These are phyloP conservation scores for Synanthedon andrenaeformis DNA, from an alignment of 2,888 invertebrate species.

Conservation along the genomic window DNA sequence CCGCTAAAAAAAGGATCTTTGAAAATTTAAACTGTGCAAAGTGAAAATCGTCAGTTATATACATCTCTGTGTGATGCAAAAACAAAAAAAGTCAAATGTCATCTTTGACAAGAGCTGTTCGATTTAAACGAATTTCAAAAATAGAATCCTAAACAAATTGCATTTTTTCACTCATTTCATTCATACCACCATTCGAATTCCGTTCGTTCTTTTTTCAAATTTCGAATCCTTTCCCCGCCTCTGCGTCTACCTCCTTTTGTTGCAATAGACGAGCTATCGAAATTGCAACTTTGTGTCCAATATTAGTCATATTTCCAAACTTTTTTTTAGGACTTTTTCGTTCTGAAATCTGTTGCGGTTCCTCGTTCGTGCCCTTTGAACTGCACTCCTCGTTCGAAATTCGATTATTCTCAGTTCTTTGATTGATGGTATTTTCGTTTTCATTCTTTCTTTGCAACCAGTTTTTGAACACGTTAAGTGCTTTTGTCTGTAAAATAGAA, in stretches of 20 bases:
- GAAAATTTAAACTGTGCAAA: no score
- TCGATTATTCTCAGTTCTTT: conserved; percentile 41
- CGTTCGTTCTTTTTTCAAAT: conserved; percentile 38
- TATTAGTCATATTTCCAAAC: conserved; percentile 50
- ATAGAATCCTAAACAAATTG: neutral
- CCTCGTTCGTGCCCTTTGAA: conserved; percentile 59
- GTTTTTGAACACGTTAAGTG: conserved; percentile 39
- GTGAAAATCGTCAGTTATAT: no score
- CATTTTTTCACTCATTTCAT: conserved; percentile 10
- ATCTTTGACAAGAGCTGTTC: no score
- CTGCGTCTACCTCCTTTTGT: conserved; percentile 40
- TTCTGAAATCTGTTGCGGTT: conserved; percentile 62
- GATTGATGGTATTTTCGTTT: conserved; percentile 57
- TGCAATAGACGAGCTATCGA: conserved; percentile 45
- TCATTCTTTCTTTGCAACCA: conserved; percentile 35
- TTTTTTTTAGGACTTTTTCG: conserved; percentile 27
- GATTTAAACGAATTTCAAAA: no score
- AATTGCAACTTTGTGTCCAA: conserved; percentile 55
- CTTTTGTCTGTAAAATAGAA: neutral
- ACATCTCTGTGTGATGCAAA: no score
- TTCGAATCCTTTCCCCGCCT: conserved; percentile 27
- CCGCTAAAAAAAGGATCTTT: no score
- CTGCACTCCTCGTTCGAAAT: conserved; percentile 45
- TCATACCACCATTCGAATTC: conserved; percentile 20
- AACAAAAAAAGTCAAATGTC: no score